phyloP scores from a whole-genome alignment of 1,140 invertebrate species.

The Onthophagus taurus region DNA sequence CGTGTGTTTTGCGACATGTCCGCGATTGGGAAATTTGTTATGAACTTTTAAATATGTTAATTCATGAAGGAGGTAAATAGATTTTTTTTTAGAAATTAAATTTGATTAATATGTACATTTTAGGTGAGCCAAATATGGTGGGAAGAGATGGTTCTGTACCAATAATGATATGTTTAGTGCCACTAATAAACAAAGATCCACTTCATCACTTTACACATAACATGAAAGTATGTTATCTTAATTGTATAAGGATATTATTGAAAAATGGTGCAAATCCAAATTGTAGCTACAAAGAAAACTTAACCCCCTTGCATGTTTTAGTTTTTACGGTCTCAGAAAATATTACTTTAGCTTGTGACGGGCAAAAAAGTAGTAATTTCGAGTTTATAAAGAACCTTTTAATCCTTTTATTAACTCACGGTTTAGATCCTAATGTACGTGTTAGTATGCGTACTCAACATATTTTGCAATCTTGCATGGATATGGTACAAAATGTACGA shows the following conservation, averaged over 20 bases:
- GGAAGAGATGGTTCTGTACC: constrained; percentile 61
- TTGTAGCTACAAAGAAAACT: constrained; percentile 55
- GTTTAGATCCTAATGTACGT: constrained; percentile 52
- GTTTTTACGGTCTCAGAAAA: constrained; percentile 66
- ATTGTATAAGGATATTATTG: constrained; percentile 58
- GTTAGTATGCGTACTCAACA: constrained; percentile 51
- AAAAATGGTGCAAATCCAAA: constrained; percentile 65
- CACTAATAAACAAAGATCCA: constrained; percentile 65
- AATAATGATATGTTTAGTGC: constrained; percentile 64
- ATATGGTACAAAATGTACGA: constrained; percentile 61
- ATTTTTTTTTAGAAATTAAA: neutral
- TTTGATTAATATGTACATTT: constrained; percentile 8
- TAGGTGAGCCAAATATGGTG: constrained; percentile 55
- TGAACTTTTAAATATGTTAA: constrained; percentile 59
- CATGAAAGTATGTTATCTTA: constrained; percentile 67
- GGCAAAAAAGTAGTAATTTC: constrained; percentile 53
- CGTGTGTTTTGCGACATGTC: constrained; percentile 61
- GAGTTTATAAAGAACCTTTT: constrained; percentile 58
- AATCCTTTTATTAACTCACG: constrained; percentile 56
- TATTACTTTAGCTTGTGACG: constrained; percentile 54
- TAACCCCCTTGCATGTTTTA: constrained; percentile 62
- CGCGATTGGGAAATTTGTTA: constrained; percentile 70
- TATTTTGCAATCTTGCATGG: constrained; percentile 56
- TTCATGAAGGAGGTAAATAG: constrained; percentile 50
- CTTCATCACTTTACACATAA: constrained; percentile 63